phyloP scores from a whole-genome alignment of 2,113 vertebrate species.

The Lagopus leucura region DNA sequence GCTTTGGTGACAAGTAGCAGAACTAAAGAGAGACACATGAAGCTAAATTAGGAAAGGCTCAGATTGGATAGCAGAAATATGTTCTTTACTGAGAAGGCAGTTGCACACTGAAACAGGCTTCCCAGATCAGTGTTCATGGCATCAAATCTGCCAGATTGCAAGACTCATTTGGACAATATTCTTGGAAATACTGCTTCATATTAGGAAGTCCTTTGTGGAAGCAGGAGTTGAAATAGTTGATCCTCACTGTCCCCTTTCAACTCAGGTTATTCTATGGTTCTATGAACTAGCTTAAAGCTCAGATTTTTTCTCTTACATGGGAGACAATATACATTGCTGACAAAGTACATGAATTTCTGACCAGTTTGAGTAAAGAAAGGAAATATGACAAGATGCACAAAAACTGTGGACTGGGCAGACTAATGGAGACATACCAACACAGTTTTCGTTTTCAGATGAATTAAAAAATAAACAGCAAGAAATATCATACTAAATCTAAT shows the following conservation, averaged over 20 bases:
- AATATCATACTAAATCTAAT: not conserved
- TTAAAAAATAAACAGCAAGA: not conserved
- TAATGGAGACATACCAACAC: not conserved
- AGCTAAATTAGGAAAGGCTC: too few relatives aligned
- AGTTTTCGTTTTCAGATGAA: not conserved
- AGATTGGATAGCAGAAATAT: too few relatives aligned
- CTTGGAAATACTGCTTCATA: not conserved
- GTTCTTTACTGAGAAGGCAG: too few relatives aligned
- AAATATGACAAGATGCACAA: accelerated
- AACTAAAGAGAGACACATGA: too few relatives aligned
- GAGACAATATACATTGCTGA: not conserved
- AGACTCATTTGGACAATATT: not conserved
- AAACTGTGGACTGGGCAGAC: not conserved
- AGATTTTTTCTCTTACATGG: not conserved
- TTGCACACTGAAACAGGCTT: too few relatives aligned
- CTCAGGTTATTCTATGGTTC: not conserved
- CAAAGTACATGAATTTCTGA: not conserved
- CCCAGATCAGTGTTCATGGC: too few relatives aligned
- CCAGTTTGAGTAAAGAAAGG: not conserved
- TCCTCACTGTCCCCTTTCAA: not conserved
- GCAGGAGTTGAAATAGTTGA: not conserved
- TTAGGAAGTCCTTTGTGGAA: not conserved
- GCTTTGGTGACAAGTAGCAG: too few relatives aligned
- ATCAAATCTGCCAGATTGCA: not conserved
- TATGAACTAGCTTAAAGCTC: not conserved